Base-by-base conservation (phyloP, 2,888 invertebrate species). In the Onthophagus sagittarius region DNA sequence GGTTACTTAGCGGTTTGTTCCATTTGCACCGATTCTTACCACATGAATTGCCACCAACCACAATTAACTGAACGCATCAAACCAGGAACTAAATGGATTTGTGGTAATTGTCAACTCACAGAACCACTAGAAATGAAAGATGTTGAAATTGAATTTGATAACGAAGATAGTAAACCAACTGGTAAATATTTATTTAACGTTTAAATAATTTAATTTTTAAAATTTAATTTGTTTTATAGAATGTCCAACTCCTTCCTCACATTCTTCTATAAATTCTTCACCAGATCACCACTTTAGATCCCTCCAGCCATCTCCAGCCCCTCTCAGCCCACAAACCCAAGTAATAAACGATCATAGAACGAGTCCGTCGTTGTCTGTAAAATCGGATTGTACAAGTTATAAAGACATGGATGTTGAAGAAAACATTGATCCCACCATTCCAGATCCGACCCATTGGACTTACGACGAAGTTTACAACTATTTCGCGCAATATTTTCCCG, bases 11-110 rank as follows among this genome's bases (percentile, higher is more conserved):
- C 93, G 53, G 93, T 94, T 64, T 96, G 97, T 85, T 92, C 91
- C 78, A 89, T 90, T 39, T 97, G 97, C 83, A 93, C 94, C 65
- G 94, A 95, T 84, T 93, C 93, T 3, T 97, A 94, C 83, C 97
- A 97, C 84, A 88, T 92, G 75, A 86, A 88, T 39, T 97, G 96
- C 81, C 96, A 96, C 81, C 86, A 89, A 53, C 95, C 96, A 3
- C 88, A 89, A 64, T 88, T 93, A 76, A 85, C 86, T 3, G 89
- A 89, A 75, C 87, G 87, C 76, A 80, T 85, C 64, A 89, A 89
- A 82, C 87, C 88, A 11, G 89, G 88, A 81, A 86, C 88, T 63
- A 90, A 91, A 78, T 94, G 94, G 93, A 88, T 91, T 74, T 94
- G 94, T 80, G 88, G 88, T 72, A 91, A 92, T 77, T 94, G 94